Evolutionary conservation across 2,888 invertebrate genomes (phyloP).

Genomic region (Chymomyza procnemis): DNA sequence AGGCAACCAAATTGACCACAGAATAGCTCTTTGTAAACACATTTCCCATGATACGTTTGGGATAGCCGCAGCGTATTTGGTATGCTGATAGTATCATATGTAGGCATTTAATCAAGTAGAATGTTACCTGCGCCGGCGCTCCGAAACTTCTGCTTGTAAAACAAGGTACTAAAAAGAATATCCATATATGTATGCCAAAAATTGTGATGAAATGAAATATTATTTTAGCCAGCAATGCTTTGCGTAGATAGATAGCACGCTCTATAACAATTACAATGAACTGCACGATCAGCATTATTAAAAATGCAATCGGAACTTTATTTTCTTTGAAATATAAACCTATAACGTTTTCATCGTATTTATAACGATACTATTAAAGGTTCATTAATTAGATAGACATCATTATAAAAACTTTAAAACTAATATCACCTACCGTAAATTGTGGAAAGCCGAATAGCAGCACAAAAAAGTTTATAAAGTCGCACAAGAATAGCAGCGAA

Average conservation of each 20-base stretch:
- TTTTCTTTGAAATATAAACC: conserved; percentile 93
- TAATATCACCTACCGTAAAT: conserved; percentile 88
- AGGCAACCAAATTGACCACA: conserved; percentile 92
- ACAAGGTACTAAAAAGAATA: conserved; percentile 95
- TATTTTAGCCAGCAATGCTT: conserved; percentile 92
- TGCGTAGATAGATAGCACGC: conserved; percentile 94
- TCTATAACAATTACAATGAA: conserved; percentile 96
- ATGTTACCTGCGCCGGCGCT: conserved; percentile 89
- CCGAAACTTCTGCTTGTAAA: conserved; percentile 86
- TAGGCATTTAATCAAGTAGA: conserved; percentile 98
- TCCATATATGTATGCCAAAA: conserved; percentile 94
- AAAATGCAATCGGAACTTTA: conserved; percentile 95
- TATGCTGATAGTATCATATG: conserved; percentile 96
- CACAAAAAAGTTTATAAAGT: conserved; percentile 97
- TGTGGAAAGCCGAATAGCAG: conserved; percentile 96
- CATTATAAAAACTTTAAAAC: background rate
- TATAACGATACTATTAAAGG: conserved; percentile 51
- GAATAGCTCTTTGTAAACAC: conserved; percentile 97
- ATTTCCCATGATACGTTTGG: conserved; percentile 96
- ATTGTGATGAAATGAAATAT: conserved; percentile 94
- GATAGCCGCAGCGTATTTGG: conserved; percentile 98
- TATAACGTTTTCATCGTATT: conserved; percentile 92
- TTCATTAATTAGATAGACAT: conserved; percentile 79
- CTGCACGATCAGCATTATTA: conserved; percentile 95
- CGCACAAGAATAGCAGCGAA: conserved; percentile 97